Evolutionary conservation across 1,140 invertebrate genomes (phyloP), one percentile per base, ranked within the genome.

Genomic region (Zaprionus taronus): DNA sequence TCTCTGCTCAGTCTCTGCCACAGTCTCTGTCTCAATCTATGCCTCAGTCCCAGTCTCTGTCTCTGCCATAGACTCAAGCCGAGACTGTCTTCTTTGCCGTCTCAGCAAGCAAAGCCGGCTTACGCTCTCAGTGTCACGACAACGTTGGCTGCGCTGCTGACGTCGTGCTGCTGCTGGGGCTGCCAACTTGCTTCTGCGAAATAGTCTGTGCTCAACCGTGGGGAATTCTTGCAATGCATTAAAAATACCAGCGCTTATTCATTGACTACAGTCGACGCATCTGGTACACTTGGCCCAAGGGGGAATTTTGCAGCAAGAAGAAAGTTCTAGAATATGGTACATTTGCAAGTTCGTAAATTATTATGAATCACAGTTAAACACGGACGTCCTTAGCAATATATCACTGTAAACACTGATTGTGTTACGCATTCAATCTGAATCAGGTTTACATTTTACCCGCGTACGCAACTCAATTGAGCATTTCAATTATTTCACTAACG

Each of bases 181-280:
- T 77, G 74, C 74, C 70, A 80, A 80, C 75, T 60, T 22, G 64
- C 65, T 74, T 74, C 61, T 66, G 75, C 78, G 53, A 80, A 74
- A 68, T 51, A 68, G 53, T 51, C 56, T 62, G 73, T 71, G 73
- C 61, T 65, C 68, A 61, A 69, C 58, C 74, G 61, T 73, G 69
- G 55, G 74, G 78, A 77, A 80, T 80, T 80, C 65, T 80, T 80
- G 77, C 77, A 80, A 65, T 80, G 74, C 74, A 80, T 67, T 72
- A 31, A 65, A 77, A 72, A 79, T 68, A 36, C 68, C 67, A 68
- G 36, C 64, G 64, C 69, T 70, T 80, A 80, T 57, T 73, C 78
- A 80, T 78, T 80, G 74, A 72, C 63, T 53, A 71, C 60, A 66
- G 68, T 60, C 62, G 17, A 28, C 62, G 28, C 55, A 22, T n/a